These are phyloP conservation scores for Lonchura striata DNA, from an alignment of 2,113 vertebrate genomes.

Conservation along the genomic window DNA sequence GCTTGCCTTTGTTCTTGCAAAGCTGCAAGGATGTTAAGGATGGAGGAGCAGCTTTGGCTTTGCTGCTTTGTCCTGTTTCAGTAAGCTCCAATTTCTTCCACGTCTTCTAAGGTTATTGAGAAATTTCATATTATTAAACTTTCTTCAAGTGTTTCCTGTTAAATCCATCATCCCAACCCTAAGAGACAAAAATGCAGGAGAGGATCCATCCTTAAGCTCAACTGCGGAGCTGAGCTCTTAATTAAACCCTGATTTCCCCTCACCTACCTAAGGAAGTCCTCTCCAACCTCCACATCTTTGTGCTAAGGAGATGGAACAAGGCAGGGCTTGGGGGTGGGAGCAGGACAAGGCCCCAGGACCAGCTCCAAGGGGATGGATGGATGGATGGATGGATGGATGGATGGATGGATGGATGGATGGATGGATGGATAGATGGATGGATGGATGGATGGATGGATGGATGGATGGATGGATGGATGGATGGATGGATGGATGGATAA, in stretches of 20 bases:
- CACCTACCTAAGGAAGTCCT: accelerated
- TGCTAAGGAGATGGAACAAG: neutral
- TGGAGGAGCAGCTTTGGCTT: neutral
- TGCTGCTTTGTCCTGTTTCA: neutral
- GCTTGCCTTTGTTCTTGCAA: neutral
- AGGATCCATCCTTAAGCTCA: neutral
- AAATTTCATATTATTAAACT: neutral
- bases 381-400: neutral
- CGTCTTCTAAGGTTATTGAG: neutral
- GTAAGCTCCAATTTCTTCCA: neutral
- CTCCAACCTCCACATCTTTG: neutral
- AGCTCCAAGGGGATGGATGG: neutral
- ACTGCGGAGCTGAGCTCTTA: neutral
- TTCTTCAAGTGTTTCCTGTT: neutral
- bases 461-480: neutral
- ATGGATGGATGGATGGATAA: neutral
- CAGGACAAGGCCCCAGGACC: neutral
- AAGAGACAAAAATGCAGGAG: neutral
- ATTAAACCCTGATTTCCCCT: neutral
- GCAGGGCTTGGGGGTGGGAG: neutral
- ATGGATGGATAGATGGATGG: too few species aligned
- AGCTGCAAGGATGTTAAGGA: neutral
- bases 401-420: neutral
- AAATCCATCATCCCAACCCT: neutral
- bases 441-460: neutral